Conservation (phyloP, 2,888 invertebrate species). For the Tuta absoluta region DNA sequence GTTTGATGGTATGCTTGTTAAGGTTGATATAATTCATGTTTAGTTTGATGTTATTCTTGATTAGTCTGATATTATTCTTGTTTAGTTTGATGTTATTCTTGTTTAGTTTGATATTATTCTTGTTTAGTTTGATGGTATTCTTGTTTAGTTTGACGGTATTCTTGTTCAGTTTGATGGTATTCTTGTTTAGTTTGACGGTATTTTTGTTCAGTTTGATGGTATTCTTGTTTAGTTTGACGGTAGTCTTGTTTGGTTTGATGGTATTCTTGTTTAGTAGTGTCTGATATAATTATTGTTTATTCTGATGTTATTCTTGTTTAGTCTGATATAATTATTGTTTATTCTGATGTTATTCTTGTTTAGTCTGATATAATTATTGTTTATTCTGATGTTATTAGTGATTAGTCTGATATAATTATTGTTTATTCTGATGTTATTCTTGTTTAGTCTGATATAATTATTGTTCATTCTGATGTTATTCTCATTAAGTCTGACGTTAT, state of each 20-base stretch:
- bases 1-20: conserved; percentile 40
- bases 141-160: conserved; percentile 47
- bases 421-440: too few relatives aligned
- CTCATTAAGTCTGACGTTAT: conserved; percentile 38
- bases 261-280: conserved; percentile 34
- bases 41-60: conserved; percentile 29
- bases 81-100: conserved; percentile 29
- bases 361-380: too few relatives aligned
- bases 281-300: conserved; percentile 40
- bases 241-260: conserved; percentile 34
- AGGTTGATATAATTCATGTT: conserved; percentile 44
- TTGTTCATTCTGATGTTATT: conserved; percentile 3
- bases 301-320: conserved; percentile 49
- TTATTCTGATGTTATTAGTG: too few relatives aligned
- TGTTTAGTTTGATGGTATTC: conserved; percentile 40
- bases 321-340: too few relatives aligned
- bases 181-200: too few relatives aligned
- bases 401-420: too few relatives aligned
- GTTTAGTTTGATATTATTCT: conserved; percentile 32
- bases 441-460: too few relatives aligned
- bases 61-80: conserved; percentile 42
- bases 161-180: too few relatives aligned
- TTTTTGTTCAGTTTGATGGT: too few relatives aligned
- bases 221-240: conserved; percentile 37
- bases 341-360: too few relatives aligned